Conservation (phyloP, 2,113 vertebrate species). For the Leptobrachium ailaonicum region DNA sequence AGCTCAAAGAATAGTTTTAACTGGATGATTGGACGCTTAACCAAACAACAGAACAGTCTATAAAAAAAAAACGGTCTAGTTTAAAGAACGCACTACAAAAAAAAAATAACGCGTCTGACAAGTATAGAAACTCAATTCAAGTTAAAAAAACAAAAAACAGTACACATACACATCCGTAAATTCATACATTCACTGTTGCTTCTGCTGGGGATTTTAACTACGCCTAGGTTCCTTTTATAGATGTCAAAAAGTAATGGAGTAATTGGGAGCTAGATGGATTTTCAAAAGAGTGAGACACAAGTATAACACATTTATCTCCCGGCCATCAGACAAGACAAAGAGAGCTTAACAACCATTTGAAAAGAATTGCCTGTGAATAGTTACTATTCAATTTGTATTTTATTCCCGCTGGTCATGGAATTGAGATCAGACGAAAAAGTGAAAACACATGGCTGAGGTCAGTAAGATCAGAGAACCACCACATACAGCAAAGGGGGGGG, state of each 20-base stretch:
- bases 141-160: no score
- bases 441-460: slow-evolving; percentile 99
- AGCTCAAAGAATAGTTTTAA: no score
- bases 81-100: no score
- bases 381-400: slow-evolving; percentile 99
- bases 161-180: no score
- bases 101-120: no score
- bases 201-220: no score
- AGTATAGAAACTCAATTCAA: no score
- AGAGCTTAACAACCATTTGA: slow-evolving; percentile 86
- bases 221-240: slow-evolving; percentile 5
- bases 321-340: slow-evolving; percentile 87
- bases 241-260: slow-evolving; percentile 28
- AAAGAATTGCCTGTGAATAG: slow-evolving; percentile 95
- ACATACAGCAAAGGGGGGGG: slow-evolving; percentile 86
- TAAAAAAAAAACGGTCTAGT: no score
- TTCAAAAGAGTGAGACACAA: slow-evolving; percentile 59
- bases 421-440: slow-evolving; percentile 99
- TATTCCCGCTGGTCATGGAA: slow-evolving; percentile 98
- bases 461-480: slow-evolving; percentile 98
- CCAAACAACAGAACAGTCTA: no score
- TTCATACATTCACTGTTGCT: no score
- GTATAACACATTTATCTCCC: slow-evolving; percentile 79
- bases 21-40: no score
- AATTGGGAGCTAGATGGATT: slow-evolving; percentile 57